Evolutionary conservation across 2,888 invertebrate genomes (phyloP), one percentile per base, ranked within the genome.

Genomic region (Andrena praecox): DNA sequence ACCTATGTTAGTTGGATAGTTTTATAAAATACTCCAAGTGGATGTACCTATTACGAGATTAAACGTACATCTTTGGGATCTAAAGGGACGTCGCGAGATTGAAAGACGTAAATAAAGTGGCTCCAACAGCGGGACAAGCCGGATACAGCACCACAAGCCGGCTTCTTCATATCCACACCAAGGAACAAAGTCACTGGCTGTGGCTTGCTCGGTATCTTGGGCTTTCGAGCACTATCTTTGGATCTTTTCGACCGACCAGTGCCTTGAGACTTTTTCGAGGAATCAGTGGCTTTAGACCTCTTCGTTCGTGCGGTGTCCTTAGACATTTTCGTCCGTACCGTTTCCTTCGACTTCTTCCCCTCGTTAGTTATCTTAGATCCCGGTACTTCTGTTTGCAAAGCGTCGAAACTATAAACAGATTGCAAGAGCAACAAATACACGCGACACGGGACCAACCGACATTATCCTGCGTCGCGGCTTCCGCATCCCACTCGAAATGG

Each of bases 81-180:
- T 35, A 94, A 72, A 2, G 94, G 94, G 67, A 94, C 91, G 72
- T 94, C 93, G 62, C 94, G 92, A 0, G 92, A 91, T 86, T 93
- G 92, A 31, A 92, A 91, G 2, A 94, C 90, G 48, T 94, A 89
- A 76, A 94, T 88, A 24, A 90, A 86, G 82, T 94, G 94, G 63
- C 87, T 89, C 91, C 92, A 93, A 56, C 93, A 93, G 2, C 93
- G 92, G 2, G 93, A 86, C n/a, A 94, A 78, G 54, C 93, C 92
- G 8, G 91, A 91, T 29, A 93, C 85, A 27, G 68, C 80, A 7
- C 89, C 83, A n/a, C 80, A 82, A 31, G 73, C 63, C 1, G 87
- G 66, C 62, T 79, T 85, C 56, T 77, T 87, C 78, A 72, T 87
- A 16, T 90, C 66, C 24, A 89, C 68, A 6, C 82, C 85, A 16